These are phyloP conservation scores for Urocitellus parryii DNA, from an alignment of 2,113 vertebrate species.

Conservation along the genomic window DNA sequence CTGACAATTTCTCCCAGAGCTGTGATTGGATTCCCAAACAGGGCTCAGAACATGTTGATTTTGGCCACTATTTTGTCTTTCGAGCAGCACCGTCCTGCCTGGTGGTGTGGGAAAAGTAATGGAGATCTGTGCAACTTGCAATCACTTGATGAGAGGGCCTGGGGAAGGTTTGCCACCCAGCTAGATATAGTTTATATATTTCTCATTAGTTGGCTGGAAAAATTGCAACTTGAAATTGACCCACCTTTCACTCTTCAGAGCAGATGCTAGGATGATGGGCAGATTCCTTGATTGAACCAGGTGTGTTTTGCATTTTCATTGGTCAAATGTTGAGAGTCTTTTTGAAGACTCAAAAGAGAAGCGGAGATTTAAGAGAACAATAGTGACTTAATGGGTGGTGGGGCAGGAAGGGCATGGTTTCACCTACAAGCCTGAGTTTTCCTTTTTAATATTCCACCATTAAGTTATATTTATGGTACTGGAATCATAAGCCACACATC, in stretches of 20 bases:
- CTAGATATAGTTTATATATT: slow-evolving; percentile 31
- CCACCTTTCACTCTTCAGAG: slow-evolving; percentile 58
- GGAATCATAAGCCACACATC: slow-evolving; percentile 32
- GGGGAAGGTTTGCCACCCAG: slow-evolving; percentile 38
- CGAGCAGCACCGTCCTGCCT: neutral
- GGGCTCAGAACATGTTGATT: neutral
- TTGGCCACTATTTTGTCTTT: neutral
- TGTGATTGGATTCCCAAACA: neutral
- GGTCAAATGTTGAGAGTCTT: neutral
- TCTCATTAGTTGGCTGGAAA: slow-evolving; percentile 18
- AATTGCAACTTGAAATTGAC: slow-evolving; percentile 38
- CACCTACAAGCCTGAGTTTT: neutral
- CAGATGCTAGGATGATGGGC: slow-evolving; percentile 54
- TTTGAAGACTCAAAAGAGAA: slow-evolving; percentile 11
- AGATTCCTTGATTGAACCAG: slow-evolving; percentile 38
- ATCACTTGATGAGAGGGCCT: slow-evolving; percentile 20
- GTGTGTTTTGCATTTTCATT: neutral
- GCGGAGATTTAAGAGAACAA: neutral
- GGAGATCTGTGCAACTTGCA: neutral
- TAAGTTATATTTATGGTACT: slow-evolving; percentile 48
- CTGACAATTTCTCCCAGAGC: neutral
- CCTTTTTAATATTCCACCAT: slow-evolving; percentile 25
- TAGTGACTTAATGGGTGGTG: neutral
- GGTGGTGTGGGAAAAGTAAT: accelerated
- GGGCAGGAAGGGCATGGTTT: neutral